Conservation (phyloP, 2,888 invertebrate species). For the Escarpia spicata region DNA sequence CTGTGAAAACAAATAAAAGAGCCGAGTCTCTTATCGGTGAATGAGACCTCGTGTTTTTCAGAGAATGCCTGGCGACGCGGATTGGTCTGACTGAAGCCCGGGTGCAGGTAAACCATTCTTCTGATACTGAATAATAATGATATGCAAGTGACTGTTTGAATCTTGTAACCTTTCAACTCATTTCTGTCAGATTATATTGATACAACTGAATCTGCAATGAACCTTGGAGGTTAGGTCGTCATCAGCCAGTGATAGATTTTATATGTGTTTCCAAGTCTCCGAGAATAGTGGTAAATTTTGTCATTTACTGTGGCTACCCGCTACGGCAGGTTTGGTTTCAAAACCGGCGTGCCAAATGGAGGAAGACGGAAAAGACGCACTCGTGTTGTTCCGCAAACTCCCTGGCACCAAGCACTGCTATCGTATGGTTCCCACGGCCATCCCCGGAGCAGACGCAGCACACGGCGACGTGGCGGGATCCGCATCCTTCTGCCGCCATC, state of each 20-base stretch:
- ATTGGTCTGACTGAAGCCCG: conserved; percentile 60
- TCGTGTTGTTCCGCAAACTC: background rate
- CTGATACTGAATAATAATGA: too few relatives aligned
- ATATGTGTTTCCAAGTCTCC: too few relatives aligned
- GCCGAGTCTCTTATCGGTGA: background rate
- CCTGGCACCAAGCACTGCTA: background rate
- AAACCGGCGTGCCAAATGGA: conserved; percentile 13
- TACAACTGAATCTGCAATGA: too few relatives aligned
- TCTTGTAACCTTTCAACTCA: too few relatives aligned
- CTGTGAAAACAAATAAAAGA: background rate
- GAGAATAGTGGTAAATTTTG: too few relatives aligned
- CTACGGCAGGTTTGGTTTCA: background rate
- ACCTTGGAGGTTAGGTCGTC: too few relatives aligned
- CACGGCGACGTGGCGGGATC: background rate
- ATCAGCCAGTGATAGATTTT: too few relatives aligned
- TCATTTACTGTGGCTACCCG: background rate
- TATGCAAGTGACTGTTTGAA: too few relatives aligned
- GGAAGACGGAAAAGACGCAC: background rate
- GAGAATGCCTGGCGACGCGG: conserved; percentile 58
- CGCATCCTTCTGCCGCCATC: background rate
- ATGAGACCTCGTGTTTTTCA: conserved; percentile 40
- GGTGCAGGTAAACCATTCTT: conserved; percentile 53
- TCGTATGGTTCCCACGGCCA: background rate
- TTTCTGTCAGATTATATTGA: too few relatives aligned
- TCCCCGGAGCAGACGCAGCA: background rate